Evolutionary conservation across 2,888 invertebrate genomes (phyloP), one percentile per base, ranked within the genome.

Genomic region (Myathropa florea): DNA sequence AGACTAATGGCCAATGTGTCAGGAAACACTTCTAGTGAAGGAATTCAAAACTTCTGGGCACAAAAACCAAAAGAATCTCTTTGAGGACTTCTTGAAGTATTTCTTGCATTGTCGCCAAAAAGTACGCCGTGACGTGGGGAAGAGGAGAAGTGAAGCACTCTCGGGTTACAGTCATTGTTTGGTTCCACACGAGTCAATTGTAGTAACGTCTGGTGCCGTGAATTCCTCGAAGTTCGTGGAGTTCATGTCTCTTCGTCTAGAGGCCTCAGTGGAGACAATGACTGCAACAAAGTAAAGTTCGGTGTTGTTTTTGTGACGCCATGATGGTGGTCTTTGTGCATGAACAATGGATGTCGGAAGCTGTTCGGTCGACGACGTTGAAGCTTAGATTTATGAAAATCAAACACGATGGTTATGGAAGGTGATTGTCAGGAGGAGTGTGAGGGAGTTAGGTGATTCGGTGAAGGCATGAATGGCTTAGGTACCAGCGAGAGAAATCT

Each of bases 201-300:
- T 18, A 18, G 18, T 18, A 46, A 18, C 60, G 80, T 75, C 68
- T 83, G 30, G 64, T 68, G 68, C 23, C 64, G 53, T 18, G 63
- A 72, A 80, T 79, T 73, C 83, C 73, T 64, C 46, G 73, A 73
- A 83, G 79, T 83, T 83, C 63, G 33, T 59, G 23, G 73, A 64
- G 79, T 83, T 83, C 79, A 79, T 83, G 67, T 83, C 68, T 79
- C 83, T 68, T 80, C 26, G 46, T 2, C 33, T 24, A 60, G 65
- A 21, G 33, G 59, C 46, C 60, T 57, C 63, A 63, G n/a, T 21
- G 33, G 30, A 23, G 10, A 64, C 21, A 60, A 28, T 73, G 59
- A 30, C 12, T 36, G 36, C 28, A 73, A 28, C 21, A 39, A 14
- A 21, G 28, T 7, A 2, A 21, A 4, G 7, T 12, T 46, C n/a